These are phyloP conservation scores for Drosophila niveifrons DNA, from an alignment of 2,888 invertebrate genomes.

Conservation along the genomic window DNA sequence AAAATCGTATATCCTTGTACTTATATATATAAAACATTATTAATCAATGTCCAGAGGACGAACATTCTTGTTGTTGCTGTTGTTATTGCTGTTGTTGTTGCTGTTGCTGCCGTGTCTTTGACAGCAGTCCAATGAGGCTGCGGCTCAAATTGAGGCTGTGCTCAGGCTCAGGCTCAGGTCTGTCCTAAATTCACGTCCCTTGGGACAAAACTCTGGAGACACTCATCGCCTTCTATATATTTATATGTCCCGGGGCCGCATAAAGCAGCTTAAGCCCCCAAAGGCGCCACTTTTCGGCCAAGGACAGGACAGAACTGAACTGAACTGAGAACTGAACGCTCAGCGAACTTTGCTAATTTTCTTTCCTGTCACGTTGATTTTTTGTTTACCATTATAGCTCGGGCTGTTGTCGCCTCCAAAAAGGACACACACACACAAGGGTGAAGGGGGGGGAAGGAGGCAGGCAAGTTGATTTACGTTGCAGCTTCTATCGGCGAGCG, in stretches of 20 bases:
- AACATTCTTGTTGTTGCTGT: constrained; percentile 26
- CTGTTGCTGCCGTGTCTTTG: constrained; percentile 65
- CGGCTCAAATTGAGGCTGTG: constrained; percentile 31
- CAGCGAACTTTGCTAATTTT: constrained; percentile 79
- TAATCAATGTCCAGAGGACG: constrained; percentile 80
- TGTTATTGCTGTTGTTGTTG: too few species aligned
- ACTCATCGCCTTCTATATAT: constrained; percentile 28
- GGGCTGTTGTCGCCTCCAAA: constrained; percentile 74
- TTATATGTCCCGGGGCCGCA: constrained; percentile 33
- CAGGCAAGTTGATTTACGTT: constrained; percentile 76
- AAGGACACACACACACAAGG: constrained; percentile 22
- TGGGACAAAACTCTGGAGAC: constrained; percentile 44
- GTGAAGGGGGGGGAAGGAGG: not conserved
- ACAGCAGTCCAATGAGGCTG: constrained; percentile 57
- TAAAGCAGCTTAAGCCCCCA: constrained; percentile 74
- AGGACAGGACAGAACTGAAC: constrained; percentile 36
- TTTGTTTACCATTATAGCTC: constrained; percentile 79
- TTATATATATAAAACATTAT: constrained; percentile 72
- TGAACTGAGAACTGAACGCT: constrained; percentile 19
- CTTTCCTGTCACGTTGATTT: constrained; percentile 82
- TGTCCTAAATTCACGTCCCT: constrained; percentile 63
- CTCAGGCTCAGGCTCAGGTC: constrained; percentile 31
- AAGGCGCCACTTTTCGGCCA: constrained; percentile 65
- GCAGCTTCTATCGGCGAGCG: constrained; percentile 60
- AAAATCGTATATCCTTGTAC: constrained; percentile 53